A percentile compares a stretch with the other conserved stretches of the same genome.
Conservation (phyloP, 1,140 invertebrate species). For the Hyles euphorbiae region DNA sequence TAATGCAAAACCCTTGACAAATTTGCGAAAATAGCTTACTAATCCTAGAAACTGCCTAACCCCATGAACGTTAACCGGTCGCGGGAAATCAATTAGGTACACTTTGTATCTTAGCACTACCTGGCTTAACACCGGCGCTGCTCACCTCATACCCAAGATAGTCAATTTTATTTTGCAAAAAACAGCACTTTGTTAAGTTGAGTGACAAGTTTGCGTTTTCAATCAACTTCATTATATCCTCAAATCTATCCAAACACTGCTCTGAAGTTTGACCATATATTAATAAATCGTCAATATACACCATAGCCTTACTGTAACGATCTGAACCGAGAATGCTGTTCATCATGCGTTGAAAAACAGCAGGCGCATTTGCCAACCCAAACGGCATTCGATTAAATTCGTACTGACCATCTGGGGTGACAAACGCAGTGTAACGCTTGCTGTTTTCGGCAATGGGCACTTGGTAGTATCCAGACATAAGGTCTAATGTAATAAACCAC, state of each 20-base stretch:
- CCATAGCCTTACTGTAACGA: slow-evolving; percentile 10
- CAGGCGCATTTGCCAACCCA: slow-evolving; percentile 16
- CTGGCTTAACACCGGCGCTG: too few species aligned
- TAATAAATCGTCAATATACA: slow-evolving; percentile 14
- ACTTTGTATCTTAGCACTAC: too few species aligned
- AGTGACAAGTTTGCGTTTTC: too few species aligned
- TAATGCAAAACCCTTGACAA: slow-evolving; percentile 30
- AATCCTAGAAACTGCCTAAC: slow-evolving; percentile 23
- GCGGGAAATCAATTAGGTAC: slow-evolving; percentile 19
- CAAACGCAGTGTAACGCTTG: slow-evolving; percentile 15
- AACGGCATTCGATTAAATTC: slow-evolving; percentile 13
- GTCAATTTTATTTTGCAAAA: too few species aligned
- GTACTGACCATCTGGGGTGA: slow-evolving; percentile 17
- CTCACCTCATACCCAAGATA: too few species aligned
- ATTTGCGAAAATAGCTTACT: slow-evolving; percentile 34
- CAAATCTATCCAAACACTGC: slow-evolving; percentile 6
- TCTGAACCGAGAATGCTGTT: slow-evolving; percentile 7
- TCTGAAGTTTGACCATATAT: slow-evolving; percentile 1
- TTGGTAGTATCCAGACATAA: slow-evolving; percentile 4
- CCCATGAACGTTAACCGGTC: slow-evolving; percentile 24
- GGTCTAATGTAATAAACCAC: slow-evolving; percentile 18
- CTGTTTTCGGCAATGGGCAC: too few species aligned
- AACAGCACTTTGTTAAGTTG: too few species aligned
- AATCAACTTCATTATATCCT: slow-evolving; percentile 6
- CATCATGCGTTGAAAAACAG: slow-evolving; percentile 16